phyloP scores from a whole-genome alignment of 2,888 invertebrate genomes.

The Meghimatium bilineatum region DNA sequence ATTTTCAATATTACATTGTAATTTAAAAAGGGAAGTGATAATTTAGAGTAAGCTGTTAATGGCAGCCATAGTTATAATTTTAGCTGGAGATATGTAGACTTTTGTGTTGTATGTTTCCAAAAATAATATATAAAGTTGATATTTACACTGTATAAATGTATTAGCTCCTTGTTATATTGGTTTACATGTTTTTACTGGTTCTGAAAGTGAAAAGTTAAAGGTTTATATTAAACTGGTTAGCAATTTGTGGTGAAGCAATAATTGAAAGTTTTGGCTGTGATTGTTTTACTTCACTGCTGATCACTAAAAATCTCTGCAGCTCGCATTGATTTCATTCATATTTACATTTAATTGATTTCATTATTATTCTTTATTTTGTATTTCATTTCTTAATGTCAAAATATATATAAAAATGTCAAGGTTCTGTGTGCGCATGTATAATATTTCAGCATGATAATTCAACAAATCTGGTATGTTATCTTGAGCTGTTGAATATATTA shows the following conservation, averaged over 20 bases:
- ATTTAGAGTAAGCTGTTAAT: not conserved
- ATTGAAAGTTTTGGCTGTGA: slow-evolving; percentile 29
- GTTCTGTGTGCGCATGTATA: no score
- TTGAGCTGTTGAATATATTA: no score
- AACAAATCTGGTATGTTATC: no score
- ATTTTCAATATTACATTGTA: slow-evolving; percentile 6
- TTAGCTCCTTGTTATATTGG: not conserved
- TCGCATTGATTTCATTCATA: not conserved
- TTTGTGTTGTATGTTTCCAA: not conserved
- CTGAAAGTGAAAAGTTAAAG: not conserved
- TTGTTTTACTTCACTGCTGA: slow-evolving; percentile 35
- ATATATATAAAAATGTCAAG: not conserved
- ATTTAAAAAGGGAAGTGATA: not conserved
- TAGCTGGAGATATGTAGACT: not conserved
- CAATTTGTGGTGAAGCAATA: not conserved
- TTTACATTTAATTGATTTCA: not conserved
- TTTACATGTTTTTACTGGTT: not conserved
- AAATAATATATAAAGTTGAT: not conserved
- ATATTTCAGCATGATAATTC: no score
- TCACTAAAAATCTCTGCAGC: slow-evolving; percentile 13
- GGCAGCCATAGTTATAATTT: not conserved
- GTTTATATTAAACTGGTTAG: not conserved
- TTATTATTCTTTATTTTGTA: not conserved
- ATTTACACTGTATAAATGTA: slow-evolving; percentile 1
- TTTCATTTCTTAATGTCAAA: not conserved